Evolutionary conservation across 2,797 vertebrate genomes (phyloP).

Genomic region (Emys orbicularis): DNA sequence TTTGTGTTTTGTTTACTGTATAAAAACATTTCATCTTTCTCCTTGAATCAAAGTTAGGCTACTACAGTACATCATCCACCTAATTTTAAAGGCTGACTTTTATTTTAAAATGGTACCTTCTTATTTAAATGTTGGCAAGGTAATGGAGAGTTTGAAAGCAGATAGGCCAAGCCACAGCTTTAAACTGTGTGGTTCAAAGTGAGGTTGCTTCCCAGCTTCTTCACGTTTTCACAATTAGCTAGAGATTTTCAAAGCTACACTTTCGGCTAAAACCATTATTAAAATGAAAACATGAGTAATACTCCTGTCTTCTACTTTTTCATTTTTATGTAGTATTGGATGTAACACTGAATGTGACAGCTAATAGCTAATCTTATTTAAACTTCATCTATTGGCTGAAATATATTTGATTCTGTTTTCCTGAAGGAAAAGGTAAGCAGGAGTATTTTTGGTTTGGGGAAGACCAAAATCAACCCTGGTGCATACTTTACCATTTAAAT

Average conservation of each 20-base stretch:
- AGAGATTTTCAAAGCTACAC: constrained; percentile 80
- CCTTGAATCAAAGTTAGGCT: constrained; percentile 73
- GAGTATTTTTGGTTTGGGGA: constrained; percentile 13
- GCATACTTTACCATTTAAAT: constrained; percentile 11
- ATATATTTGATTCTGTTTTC: constrained; percentile 20
- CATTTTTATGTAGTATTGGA: constrained; percentile 53
- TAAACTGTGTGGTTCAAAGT: constrained; percentile 43
- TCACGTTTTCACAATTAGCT: constrained; percentile 76
- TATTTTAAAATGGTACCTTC: constrained; percentile 48
- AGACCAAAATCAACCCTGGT: constrained; percentile 14
- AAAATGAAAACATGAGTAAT: constrained; percentile 80
- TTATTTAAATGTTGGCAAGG: constrained; percentile 28
- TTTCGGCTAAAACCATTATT: constrained; percentile 82
- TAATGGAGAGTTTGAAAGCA: constrained; percentile 53
- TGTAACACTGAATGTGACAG: constrained; percentile 26
- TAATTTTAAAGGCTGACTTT: constrained; percentile 57
- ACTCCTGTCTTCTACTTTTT: constrained; percentile 75
- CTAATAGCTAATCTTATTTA: constrained; percentile 37
- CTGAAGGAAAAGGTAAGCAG: constrained; percentile 27
- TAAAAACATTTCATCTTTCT: constrained; percentile 66
- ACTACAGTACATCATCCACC: constrained; percentile 35
- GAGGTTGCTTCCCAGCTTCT: constrained; percentile 65
- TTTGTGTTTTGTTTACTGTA: constrained; percentile 78
- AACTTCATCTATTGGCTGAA: constrained; percentile 2
- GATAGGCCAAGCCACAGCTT: constrained; percentile 57